A percentile compares a stretch with the other conserved stretches of the same genome.
These are phyloP conservation scores for Mylabris sibirica DNA, from an alignment of 2,888 invertebrate species.

Conservation along the genomic window DNA sequence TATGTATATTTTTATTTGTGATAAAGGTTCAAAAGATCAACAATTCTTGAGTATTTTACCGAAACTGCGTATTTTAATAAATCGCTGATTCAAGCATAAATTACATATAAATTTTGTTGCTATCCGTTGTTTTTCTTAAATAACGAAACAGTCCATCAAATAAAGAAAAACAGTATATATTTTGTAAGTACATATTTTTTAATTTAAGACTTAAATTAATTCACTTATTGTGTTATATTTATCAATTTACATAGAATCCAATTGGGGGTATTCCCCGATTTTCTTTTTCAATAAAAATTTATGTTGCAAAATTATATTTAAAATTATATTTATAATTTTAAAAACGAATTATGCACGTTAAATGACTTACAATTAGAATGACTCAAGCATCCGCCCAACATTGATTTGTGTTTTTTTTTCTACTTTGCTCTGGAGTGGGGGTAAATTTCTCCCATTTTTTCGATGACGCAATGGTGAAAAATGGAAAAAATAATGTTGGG, in stretches of 20 bases:
- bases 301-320: too few species aligned
- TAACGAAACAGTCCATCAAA: neutral
- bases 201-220: too few species aligned
- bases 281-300: neutral
- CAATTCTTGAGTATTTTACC: neutral
- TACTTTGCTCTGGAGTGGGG: too few species aligned
- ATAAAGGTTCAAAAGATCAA: slow-evolving; percentile 1
- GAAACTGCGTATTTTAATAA: neutral
- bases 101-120: neutral
- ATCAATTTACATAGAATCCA: neutral
- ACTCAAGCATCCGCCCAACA: too few species aligned
- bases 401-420: too few species aligned
- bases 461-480: too few species aligned
- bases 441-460: too few species aligned
- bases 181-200: neutral
- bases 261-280: neutral
- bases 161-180: too few species aligned
- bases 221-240: neutral
- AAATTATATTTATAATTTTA: too few species aligned
- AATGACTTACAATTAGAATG: too few species aligned
- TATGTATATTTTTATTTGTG: neutral
- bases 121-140: neutral
- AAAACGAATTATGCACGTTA: too few species aligned
- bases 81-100: neutral
- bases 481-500: too few species aligned